Conservation (phyloP, 2,888 invertebrate genomes). For the Epinotia nisella region DNA sequence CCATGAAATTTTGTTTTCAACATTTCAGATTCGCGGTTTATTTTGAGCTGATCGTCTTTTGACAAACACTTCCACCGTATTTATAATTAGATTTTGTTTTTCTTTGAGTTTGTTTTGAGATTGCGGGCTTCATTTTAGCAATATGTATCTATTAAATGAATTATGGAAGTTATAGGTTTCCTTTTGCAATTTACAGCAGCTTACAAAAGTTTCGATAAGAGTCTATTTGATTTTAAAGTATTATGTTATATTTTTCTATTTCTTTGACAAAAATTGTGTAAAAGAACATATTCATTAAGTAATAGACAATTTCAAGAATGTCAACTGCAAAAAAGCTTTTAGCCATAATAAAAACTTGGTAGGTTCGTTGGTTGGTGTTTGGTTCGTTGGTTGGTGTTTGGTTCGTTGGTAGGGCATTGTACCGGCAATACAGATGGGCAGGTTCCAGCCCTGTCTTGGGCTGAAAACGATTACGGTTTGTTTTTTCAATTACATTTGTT, state of each 20-base stretch:
- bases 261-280: no score
- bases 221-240: neutral
- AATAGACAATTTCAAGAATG: no score
- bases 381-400: no score
- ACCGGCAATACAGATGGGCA: no score
- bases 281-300: no score
- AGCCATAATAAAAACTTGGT: no score
- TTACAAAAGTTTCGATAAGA: neutral
- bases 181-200: neutral
- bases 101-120: conserved; percentile 12
- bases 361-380: no score
- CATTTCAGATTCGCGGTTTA: conserved; percentile 47
- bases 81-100: conserved; percentile 40
- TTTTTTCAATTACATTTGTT: no score
- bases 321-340: no score
- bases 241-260: neutral
- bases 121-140: conserved; percentile 4
- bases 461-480: no score
- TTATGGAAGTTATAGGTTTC: neutral
- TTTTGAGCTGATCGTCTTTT: conserved; percentile 40
- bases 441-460: no score
- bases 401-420: no score
- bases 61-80: conserved; percentile 37
- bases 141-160: conserved; percentile 1
- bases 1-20: conserved; percentile 46